Base-by-base conservation (phyloP, 2,888 invertebrate genomes). In the Xanthia togata region DNA sequence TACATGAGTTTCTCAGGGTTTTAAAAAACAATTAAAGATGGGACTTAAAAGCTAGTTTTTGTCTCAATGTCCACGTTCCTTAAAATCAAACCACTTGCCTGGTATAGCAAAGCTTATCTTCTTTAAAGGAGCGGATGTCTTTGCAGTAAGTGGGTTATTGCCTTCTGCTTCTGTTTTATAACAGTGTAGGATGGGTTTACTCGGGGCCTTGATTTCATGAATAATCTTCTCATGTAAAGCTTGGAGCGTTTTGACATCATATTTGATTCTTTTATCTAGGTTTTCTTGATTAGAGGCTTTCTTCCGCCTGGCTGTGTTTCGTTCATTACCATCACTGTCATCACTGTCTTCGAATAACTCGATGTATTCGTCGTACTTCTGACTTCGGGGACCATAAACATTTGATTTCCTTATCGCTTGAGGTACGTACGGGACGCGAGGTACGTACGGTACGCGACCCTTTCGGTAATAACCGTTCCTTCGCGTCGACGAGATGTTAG, bases 121-220 rank as follows among this genome's bases (percentile, higher is more conserved):
- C 72, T 79, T 86, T 2, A 79, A 67, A 53, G 81, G 86, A 41
- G 59, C 20, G 1, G 78, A 44, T 70, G 64, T 74, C 26, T 59
- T 84, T 1, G n/a, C 0, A 11, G 17, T 14, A 20, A 57, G 12
- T 1, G 69, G 44, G 12, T 14, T 67, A 17, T 41, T 67, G 12
- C 4, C 23, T 8, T 5, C 14, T 44, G 6, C 4, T 1, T 65
- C 60, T 14, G 64, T 12, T 38, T 14, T 60, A 23, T 50, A 76
- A 31, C 71, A 63, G 12, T 83, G 68, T 63, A 76, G 9, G 9
- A 73, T 63, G 17, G 62, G 70, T 20, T 75, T 79, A 44, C 20
- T 20, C 4, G 72, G 50, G 12, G 3, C 1, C 2, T 57, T 75
- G 1, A 6, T 9, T 38, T 44, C 44, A n/a, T 0, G 20, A 50